Evolutionary conservation across 2,113 vertebrate genomes (phyloP).

Genomic region (Oceanites oceanicus): DNA sequence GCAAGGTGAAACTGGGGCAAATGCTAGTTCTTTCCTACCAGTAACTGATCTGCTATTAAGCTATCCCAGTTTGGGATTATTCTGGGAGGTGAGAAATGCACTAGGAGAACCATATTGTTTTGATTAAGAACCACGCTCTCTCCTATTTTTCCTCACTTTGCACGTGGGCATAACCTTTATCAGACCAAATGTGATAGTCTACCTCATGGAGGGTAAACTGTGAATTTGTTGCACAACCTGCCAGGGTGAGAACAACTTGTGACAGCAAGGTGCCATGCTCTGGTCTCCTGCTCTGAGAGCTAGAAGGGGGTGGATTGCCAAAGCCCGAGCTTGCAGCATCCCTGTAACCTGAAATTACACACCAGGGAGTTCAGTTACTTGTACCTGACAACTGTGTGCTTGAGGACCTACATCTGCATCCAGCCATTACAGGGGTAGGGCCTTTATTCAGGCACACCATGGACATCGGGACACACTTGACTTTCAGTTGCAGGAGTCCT

Average conservation of each 20-base stretch:
- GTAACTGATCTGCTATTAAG: not conserved
- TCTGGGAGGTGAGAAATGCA: not conserved
- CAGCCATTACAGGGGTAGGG: not conserved
- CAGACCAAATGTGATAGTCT: not conserved
- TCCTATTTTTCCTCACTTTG: not conserved
- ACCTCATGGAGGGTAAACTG: fast-evolving
- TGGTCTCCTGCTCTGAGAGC: not conserved
- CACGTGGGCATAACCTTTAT: not conserved
- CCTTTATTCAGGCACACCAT: not conserved
- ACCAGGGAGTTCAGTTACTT: not conserved
- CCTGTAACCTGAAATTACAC: no score
- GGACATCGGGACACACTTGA: not conserved
- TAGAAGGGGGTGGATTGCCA: not conserved
- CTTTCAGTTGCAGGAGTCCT: not conserved
- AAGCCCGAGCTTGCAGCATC: not conserved
- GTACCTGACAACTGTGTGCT: not conserved
- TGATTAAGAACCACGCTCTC: not conserved
- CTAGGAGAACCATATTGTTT: not conserved
- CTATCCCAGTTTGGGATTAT: not conserved
- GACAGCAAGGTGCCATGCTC: fast-evolving
- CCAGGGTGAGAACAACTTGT: not conserved
- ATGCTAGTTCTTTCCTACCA: not conserved
- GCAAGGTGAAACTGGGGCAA: not conserved
- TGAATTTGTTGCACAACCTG: not conserved
- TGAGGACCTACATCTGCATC: not conserved